A percentile compares a stretch with the other conserved stretches of the same genome.
Conservation (phyloP, 2,113 vertebrate genomes). For the Cepphus grylle region DNA sequence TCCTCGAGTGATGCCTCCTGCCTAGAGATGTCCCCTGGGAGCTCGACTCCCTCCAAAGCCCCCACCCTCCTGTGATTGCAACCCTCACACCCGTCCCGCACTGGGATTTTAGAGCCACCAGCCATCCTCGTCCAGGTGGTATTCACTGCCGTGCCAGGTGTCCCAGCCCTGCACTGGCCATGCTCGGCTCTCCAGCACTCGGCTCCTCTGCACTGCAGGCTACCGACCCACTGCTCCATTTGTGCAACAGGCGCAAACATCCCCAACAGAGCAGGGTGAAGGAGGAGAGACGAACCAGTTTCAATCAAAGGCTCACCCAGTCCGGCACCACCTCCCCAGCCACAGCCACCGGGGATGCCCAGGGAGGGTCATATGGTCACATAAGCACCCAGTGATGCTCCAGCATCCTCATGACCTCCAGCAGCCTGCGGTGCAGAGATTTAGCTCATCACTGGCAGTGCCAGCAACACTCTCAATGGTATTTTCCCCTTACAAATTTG, state of each 20-base stretch:
- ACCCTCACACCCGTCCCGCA: rapidly evolving
- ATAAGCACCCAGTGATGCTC: neutral
- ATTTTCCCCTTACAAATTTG: conserved; percentile 8
- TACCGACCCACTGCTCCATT: neutral
- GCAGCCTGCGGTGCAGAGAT: neutral
- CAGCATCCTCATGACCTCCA: neutral
- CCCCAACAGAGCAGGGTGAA: neutral
- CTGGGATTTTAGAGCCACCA: neutral
- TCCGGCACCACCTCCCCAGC: neutral
- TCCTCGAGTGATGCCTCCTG: neutral
- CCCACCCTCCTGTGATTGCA: neutral
- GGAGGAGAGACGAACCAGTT: neutral
- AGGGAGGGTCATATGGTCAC: neutral
- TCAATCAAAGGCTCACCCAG: neutral
- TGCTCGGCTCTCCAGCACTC: neutral
- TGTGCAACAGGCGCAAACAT: rapidly evolving
- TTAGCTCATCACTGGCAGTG: neutral
- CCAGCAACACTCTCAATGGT: neutral
- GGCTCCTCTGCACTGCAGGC: neutral
- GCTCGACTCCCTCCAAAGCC: rapidly evolving
- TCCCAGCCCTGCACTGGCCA: neutral
- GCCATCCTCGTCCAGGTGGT: neutral
- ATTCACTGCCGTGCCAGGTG: neutral
- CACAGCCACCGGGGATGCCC: neutral
- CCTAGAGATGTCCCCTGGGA: neutral